Evolutionary conservation across 2,888 invertebrate species (phyloP), one percentile per base, ranked within the genome.

Genomic region (Melanargia galathea): DNA sequence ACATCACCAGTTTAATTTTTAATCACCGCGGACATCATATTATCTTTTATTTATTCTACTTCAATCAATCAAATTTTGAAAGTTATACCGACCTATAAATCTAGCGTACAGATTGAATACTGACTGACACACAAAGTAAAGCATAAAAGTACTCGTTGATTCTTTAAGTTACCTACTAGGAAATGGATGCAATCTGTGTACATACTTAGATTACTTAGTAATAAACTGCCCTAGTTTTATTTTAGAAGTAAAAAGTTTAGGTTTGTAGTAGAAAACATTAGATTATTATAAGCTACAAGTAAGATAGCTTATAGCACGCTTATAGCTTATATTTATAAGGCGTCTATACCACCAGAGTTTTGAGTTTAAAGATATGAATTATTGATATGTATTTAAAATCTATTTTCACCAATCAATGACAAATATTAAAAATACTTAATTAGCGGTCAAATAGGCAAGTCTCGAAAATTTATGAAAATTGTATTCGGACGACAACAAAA

Each of bases 41-140:
- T 8, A 1, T 30, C 45, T 18, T 5, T 1, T 46, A 22, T 16
- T 20, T 46, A 22, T 11, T 46, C 6, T 22, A 22, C 20, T 4
- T 11, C 10, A 46, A 20, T 46, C 45, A 46, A 46, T 46, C 45
- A 46, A 46, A 46, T 22, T 18, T 46, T 46, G 20, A 46, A 45
- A 46, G 13, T 11, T 46, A n/a, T n/a, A n/a, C n/a, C 1, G 22
- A 46, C 22, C 22, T 18, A 22, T 8, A 22, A 22, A 43, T 18
- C 18, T 18, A 18, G 16, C 18, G 13, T 38, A 38, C 2, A 11
- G 13, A n/a, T 22, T 46, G 16, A 16, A 43, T 11, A n/a, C 38
- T 4, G 38, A 38, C 8, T 43, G 43, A 8, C 16, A 10, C 16
- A n/a, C 16, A 7, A 16, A 13, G 16, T 6, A 20, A 40, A 2